These are phyloP conservation scores for Onychorhynchus coronatus DNA, from an alignment of 2,113 vertebrate species.

Conservation along the genomic window DNA sequence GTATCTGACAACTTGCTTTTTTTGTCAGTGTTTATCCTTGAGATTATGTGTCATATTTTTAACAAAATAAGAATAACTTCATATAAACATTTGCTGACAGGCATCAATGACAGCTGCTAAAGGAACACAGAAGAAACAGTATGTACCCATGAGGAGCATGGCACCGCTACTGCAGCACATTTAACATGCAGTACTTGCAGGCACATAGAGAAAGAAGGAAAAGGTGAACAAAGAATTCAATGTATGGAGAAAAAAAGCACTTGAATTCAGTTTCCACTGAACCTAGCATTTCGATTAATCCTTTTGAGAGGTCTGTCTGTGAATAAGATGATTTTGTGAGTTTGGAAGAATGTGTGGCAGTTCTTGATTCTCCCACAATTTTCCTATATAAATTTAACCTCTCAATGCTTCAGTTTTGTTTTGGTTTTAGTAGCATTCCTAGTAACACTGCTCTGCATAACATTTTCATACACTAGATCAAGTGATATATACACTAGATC, in stretches of 20 bases:
- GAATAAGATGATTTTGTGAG: not conserved
- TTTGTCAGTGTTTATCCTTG: not conserved
- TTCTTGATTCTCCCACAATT: not conserved
- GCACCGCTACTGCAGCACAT: not conserved
- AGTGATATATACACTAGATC: not conserved
- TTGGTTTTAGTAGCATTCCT: not conserved
- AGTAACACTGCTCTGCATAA: not conserved
- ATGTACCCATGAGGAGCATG: fast-evolving
- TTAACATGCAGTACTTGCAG: not conserved
- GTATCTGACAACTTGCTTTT: not conserved
- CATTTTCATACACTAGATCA: not conserved
- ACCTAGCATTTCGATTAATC: not conserved
- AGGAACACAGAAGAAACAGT: not conserved
- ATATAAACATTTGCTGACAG: not conserved
- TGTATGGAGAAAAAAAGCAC: not conserved
- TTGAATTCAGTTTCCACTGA: not conserved
- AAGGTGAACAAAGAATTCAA: not conserved
- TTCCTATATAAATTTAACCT: not conserved
- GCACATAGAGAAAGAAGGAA: not conserved
- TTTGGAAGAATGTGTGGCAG: not conserved
- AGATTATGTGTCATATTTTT: not conserved
- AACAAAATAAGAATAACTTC: not conserved
- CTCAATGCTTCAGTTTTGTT: not conserved
- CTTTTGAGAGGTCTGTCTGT: not conserved
- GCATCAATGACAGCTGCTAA: not conserved